Percentiles rank a stretch among this genome's conserved stretches.
phyloP scores from a whole-genome alignment of 2,113 vertebrate species.

The Fukomys damarensis region DNA sequence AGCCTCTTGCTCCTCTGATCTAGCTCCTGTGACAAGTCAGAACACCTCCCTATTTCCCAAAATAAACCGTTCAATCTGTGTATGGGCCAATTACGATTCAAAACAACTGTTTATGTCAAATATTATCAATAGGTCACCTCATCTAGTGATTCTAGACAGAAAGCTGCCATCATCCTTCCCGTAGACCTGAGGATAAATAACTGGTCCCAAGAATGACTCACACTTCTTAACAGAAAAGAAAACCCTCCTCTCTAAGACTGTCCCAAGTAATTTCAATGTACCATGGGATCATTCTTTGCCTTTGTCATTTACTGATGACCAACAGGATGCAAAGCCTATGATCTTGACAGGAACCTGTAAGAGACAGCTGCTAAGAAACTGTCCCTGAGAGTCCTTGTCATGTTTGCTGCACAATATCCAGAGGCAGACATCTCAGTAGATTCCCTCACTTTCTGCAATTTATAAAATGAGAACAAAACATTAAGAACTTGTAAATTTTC shows the following conservation, averaged over 20 bases:
- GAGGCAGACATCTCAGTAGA: background rate
- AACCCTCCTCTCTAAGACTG: background rate
- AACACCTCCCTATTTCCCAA: background rate
- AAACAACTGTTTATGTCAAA: background rate
- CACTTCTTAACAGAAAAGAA: background rate
- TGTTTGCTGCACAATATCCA: background rate
- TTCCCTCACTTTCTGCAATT: background rate
- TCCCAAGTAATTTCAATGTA: background rate
- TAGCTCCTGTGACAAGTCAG: background rate
- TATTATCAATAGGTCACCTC: conserved; percentile 2
- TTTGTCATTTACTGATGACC: background rate
- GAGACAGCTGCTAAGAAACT: background rate
- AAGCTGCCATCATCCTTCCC: background rate
- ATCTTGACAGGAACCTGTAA: background rate
- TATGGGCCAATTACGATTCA: background rate
- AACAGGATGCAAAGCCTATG: background rate
- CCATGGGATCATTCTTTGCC: background rate
- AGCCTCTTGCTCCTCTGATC: background rate
- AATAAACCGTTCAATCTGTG: background rate
- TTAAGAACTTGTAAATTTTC: background rate
- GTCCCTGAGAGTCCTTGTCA: background rate
- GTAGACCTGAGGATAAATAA: background rate
- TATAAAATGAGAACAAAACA: conserved; percentile 54
- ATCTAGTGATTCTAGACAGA: background rate
- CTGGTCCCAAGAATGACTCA: background rate